Evolutionary conservation across 2,113 vertebrate species (phyloP).

Genomic region (Pachyramphus minor): DNA sequence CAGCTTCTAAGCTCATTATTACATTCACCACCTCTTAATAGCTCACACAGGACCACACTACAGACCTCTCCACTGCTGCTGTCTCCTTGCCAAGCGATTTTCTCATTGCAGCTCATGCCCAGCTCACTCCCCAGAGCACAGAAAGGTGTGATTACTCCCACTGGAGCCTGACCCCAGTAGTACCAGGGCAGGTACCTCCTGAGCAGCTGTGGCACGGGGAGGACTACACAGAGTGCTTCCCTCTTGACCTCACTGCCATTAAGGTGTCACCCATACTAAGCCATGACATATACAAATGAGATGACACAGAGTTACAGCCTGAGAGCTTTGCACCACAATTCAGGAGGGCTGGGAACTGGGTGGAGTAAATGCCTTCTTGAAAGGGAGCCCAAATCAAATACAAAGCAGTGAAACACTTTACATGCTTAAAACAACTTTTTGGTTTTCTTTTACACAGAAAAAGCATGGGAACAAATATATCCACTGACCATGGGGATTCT

Average conservation of each 20-base stretch:
- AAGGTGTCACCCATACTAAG: neutral
- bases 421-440: neutral
- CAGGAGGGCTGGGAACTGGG: neutral
- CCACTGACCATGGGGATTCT: neutral
- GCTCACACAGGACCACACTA: neutral
- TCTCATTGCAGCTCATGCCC: neutral
- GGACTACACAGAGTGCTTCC: neutral
- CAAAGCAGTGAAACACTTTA: neutral
- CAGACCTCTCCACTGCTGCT: neutral
- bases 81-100: neutral
- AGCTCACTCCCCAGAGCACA: neutral
- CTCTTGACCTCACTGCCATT: conserved; percentile 10
- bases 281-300: neutral
- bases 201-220: neutral
- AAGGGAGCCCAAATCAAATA: neutral
- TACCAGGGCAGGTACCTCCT: neutral
- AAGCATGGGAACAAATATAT: neutral
- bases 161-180: conserved; percentile 20
- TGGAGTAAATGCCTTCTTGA: neutral
- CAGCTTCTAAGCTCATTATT: neutral
- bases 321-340: neutral
- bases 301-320: neutral
- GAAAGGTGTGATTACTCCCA: neutral
- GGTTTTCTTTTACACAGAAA: neutral
- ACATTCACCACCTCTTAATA: neutral